Conservation (phyloP, 2,113 vertebrate genomes). For the Onychostruthus taczanowskii region DNA sequence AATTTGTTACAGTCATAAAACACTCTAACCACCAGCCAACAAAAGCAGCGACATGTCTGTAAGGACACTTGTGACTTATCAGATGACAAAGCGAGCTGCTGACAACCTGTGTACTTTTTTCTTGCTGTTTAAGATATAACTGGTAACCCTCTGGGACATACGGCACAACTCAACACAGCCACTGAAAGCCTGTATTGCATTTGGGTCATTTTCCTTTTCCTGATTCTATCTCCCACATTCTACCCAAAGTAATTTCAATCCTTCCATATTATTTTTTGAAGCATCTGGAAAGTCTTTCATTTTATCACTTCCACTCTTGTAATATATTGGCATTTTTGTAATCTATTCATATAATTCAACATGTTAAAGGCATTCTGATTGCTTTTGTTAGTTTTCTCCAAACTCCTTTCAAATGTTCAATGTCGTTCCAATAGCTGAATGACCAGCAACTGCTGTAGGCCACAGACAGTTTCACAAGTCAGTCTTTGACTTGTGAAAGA, state of each 20-base stretch:
- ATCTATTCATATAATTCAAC: not conserved
- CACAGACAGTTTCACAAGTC: not conserved
- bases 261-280: not conserved
- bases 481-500: too few species aligned
- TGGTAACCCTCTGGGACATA: not conserved
- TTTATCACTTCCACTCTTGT: not conserved
- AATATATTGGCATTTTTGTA: not conserved
- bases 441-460: not conserved
- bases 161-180: not conserved
- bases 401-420: not conserved
- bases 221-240: not conserved
- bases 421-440: not conserved
- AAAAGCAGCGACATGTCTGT: not conserved
- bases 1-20: not conserved
- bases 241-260: not conserved
- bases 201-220: not conserved
- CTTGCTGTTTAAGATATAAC: not conserved
- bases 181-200: not conserved
- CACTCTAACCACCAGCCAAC: not conserved
- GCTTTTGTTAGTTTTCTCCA: not conserved
- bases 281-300: not conserved
- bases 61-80: not conserved
- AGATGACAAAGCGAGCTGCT: not conserved
- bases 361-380: not conserved
- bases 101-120: not conserved